A percentile compares a stretch with the other conserved stretches of the same genome.
These are phyloP conservation scores for Cantharis nigra DNA, from an alignment of 2,888 invertebrate genomes.

Conservation along the genomic window DNA sequence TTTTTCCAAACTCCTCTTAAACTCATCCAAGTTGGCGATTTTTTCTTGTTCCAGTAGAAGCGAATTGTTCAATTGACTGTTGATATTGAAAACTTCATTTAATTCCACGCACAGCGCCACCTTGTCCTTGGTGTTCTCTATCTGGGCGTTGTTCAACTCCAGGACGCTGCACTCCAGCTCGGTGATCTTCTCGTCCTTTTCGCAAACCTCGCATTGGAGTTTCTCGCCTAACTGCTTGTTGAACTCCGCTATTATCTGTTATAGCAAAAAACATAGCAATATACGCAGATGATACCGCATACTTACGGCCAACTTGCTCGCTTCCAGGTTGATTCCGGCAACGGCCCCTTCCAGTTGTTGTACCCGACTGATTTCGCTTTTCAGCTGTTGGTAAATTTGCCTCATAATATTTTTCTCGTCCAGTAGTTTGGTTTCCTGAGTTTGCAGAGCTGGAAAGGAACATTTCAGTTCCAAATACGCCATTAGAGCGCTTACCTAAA, in stretches of 20 bases:
- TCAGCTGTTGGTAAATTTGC: slow-evolving; percentile 48
- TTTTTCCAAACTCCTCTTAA: slow-evolving; percentile 42
- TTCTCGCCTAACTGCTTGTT: slow-evolving; percentile 51
- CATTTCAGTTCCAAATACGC: not conserved
- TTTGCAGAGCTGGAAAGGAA: slow-evolving; percentile 43
- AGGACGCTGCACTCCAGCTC: slow-evolving; percentile 46
- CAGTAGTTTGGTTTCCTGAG: slow-evolving; percentile 46
- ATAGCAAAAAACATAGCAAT: not conserved
- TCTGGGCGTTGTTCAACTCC: slow-evolving; percentile 46
- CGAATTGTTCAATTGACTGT: slow-evolving; percentile 45
- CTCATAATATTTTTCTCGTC: slow-evolving; percentile 50
- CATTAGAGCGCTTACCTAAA: slow-evolving; percentile 29
- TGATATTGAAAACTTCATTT: slow-evolving; percentile 46
- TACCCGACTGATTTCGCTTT: slow-evolving; percentile 44
- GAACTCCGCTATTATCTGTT: slow-evolving; percentile 49
- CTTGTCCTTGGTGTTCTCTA: slow-evolving; percentile 49
- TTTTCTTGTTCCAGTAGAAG: slow-evolving; percentile 45
- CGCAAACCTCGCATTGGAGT: slow-evolving; percentile 46
- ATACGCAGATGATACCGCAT: too few species aligned
- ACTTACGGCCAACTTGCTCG: slow-evolving; percentile 48
- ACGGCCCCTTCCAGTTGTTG: slow-evolving; percentile 48
- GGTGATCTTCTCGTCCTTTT: slow-evolving; percentile 45
- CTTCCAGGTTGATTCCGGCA: slow-evolving; percentile 46
- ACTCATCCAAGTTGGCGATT: slow-evolving; percentile 42
- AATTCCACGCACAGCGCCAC: slow-evolving; percentile 49